These are phyloP conservation scores for Masnerella sp. DNA, from an alignment of 2,888 invertebrate species.

Conservation along the genomic window DNA sequence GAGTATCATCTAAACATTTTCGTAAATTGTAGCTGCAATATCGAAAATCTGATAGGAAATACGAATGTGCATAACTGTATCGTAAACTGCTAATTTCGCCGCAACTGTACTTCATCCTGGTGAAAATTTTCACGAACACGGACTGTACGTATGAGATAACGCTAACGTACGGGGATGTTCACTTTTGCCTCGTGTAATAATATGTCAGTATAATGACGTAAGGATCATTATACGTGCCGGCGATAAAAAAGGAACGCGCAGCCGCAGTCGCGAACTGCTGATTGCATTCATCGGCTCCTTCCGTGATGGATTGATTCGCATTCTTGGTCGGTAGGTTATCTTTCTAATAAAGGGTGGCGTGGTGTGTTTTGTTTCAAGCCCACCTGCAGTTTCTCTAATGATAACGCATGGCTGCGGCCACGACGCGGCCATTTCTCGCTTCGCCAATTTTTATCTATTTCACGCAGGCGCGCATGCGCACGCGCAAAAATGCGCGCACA, in stretches of 20 bases:
- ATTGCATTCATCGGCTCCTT: conserved; percentile 63
- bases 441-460: conserved; percentile 13
- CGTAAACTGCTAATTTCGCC: conserved; percentile 16
- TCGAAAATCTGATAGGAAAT: too few species aligned
- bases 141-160: conserved; percentile 29
- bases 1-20: too few species aligned
- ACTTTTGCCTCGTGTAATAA: conserved; percentile 51
- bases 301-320: conserved; percentile 65
- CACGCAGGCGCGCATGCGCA: neutral
- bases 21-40: too few species aligned
- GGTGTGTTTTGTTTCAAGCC: conserved; percentile 61
- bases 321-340: conserved; percentile 41
- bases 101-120: conserved; percentile 6
- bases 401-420: conserved; percentile 60
- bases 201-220: conserved; percentile 53
- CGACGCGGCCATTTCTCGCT: conserved; percentile 4
- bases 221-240: conserved; percentile 40
- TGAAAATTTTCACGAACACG: conserved; percentile 11
- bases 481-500: conserved; percentile 10
- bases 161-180: conserved; percentile 25
- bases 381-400: conserved; percentile 67
- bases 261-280: conserved; percentile 48
- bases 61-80: conserved; percentile 12
- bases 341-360: conserved; percentile 59
- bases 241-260: conserved; percentile 31